Evolutionary conservation across 2,888 invertebrate genomes (phyloP).

Genomic region (Tryphoninae sp.): DNA sequence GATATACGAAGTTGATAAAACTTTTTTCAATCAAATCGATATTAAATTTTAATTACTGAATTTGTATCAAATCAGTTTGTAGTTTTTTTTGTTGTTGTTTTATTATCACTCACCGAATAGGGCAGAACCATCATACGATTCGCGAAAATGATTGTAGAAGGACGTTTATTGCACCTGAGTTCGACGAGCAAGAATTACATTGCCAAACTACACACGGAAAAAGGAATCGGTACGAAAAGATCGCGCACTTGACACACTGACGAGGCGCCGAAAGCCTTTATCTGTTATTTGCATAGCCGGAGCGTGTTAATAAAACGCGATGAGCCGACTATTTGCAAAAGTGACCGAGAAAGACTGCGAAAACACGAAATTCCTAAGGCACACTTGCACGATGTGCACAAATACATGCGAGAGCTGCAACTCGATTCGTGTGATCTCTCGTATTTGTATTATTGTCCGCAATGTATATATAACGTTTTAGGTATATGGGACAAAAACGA

Average conservation of each 20-base stretch:
- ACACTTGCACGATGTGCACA: constrained; percentile 14
- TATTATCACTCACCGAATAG: no score
- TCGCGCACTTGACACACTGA: constrained; percentile 31
- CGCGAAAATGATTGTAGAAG: neutral
- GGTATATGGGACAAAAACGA: constrained; percentile 1
- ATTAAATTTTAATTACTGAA: neutral
- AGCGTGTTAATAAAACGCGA: neutral
- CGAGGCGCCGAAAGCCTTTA: neutral
- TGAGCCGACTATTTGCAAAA: neutral
- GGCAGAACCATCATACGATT: neutral
- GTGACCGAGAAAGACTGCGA: constrained; percentile 18
- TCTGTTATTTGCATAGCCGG: constrained; percentile 36
- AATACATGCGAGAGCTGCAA: neutral
- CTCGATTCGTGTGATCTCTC: constrained; percentile 16
- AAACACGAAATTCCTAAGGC: constrained; percentile 41
- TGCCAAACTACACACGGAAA: neutral
- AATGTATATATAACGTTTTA: neutral
- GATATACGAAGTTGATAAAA: neutral
- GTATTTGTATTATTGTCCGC: constrained; percentile 21
- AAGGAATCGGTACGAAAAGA: neutral
- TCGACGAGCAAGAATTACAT: neutral
- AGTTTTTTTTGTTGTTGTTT: no score
- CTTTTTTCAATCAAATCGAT: neutral
- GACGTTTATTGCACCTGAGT: neutral
- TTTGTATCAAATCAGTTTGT: neutral